A percentile compares a stretch with the other conserved stretches of the same genome.
These are phyloP conservation scores for Callochromis pleurospilus DNA, from an alignment of 2,113 vertebrate genomes.

Conservation along the genomic window DNA sequence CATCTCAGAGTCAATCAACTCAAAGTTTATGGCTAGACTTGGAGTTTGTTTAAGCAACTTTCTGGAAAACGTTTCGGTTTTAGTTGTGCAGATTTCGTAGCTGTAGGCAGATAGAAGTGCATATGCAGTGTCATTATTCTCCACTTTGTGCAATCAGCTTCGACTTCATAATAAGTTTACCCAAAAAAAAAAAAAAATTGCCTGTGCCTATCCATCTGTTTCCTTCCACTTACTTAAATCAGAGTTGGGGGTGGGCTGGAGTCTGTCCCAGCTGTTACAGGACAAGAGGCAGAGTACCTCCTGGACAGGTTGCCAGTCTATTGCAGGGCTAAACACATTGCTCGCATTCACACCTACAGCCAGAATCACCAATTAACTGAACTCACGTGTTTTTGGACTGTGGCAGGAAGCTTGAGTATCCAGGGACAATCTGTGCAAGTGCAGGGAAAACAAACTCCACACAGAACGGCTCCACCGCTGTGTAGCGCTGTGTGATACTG, in stretches of 20 bases:
- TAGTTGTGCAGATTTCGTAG: not conserved
- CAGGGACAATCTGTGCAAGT: fast-evolving
- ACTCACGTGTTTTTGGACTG: not conserved
- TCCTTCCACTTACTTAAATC: not conserved
- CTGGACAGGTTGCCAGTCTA: not conserved
- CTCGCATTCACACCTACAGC: not conserved
- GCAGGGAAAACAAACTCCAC: not conserved
- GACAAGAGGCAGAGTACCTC: not conserved
- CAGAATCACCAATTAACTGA: not conserved
- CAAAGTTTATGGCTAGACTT: not conserved
- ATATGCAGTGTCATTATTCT: not conserved
- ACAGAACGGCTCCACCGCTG: fast-evolving
- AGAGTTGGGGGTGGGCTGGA: not conserved
- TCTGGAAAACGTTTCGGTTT: not conserved
- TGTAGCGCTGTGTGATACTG: not conserved
- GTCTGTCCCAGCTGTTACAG: not conserved
- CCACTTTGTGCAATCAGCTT: not conserved
- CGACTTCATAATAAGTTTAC: not conserved
- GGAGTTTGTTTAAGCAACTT: not conserved
- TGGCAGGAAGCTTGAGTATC: not conserved
- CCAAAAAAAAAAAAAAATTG: not conserved
- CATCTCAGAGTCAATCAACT: not conserved
- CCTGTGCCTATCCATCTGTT: not conserved
- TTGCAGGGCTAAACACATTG: not conserved
- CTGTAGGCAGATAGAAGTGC: not conserved